These are phyloP conservation scores for Falco cherrug DNA, from an alignment of 2,797 vertebrate species.

Conservation along the genomic window DNA sequence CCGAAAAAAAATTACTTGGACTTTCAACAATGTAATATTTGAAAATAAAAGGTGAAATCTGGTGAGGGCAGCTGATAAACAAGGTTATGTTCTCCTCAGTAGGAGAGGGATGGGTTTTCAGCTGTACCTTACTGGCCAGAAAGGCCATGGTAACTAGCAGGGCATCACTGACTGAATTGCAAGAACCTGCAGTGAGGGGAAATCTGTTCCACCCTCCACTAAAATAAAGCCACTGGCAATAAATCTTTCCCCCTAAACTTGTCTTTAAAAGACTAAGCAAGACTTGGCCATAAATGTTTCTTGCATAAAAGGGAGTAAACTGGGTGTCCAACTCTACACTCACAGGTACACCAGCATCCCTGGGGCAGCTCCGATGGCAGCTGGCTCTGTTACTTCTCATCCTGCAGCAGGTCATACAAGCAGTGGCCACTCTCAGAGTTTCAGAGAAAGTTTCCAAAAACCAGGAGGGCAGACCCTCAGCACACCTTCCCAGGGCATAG, in stretches of 20 bases:
- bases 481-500: background rate
- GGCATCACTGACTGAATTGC: background rate
- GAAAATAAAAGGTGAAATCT: background rate
- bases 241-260: conserved; percentile 7
- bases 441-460: background rate
- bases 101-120: background rate
- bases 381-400: fast-evolving
- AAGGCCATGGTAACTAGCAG: background rate
- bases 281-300: background rate
- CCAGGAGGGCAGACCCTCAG: background rate
- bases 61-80: background rate
- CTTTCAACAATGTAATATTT: background rate
- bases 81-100: background rate
- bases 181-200: background rate
- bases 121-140: background rate
- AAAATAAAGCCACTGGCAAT: background rate
- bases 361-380: background rate
- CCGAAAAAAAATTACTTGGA: background rate
- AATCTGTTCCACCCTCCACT: background rate
- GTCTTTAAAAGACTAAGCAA: conserved; percentile 32
- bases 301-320: conserved; percentile 11
- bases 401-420: background rate
- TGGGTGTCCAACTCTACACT: background rate
- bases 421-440: background rate
- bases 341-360: background rate